Evolutionary conservation across 2,797 vertebrate genomes (phyloP).

Genomic region (Petrocephalus schoutedeni): DNA sequence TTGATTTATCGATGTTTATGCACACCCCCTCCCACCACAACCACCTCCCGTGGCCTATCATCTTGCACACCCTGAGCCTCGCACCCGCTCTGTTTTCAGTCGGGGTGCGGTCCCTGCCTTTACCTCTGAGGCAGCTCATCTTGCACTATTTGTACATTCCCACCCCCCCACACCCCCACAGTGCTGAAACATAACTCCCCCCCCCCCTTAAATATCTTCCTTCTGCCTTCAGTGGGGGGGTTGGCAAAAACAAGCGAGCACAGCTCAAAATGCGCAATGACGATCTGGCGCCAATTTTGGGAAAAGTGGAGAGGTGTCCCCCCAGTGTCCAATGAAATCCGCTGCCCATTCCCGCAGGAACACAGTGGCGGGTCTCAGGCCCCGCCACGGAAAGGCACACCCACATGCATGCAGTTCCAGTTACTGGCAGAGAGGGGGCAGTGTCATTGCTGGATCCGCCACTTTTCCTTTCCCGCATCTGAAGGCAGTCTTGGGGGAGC

Average conservation of each 20-base stretch:
- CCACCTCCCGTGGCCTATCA: constrained; percentile 31
- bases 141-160: constrained; percentile 29
- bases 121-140: constrained; percentile 40
- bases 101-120: constrained; percentile 28
- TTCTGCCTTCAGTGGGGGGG: constrained; percentile 33
- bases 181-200: constrained; percentile 13
- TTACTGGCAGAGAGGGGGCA: constrained; percentile 9
- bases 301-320: neutral
- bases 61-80: constrained; percentile 37
- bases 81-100: constrained; percentile 46
- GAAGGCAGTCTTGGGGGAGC: neutral
- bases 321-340: constrained; percentile 24
- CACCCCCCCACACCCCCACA: neutral
- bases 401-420: constrained; percentile 20
- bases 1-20: constrained; percentile 24
- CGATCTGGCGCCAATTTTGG: constrained; percentile 27
- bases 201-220: constrained; percentile 41
- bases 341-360: constrained; percentile 28
- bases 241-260: constrained; percentile 48
- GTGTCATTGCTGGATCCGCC: neutral
- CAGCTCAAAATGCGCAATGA: constrained; percentile 37
- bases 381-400: constrained; percentile 15
- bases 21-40: neutral
- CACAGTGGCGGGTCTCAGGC: constrained; percentile 30
- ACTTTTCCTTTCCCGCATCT: neutral